Evolutionary conservation across 2,888 invertebrate species (phyloP).

Genomic region (Agrilus cyanescens): DNA sequence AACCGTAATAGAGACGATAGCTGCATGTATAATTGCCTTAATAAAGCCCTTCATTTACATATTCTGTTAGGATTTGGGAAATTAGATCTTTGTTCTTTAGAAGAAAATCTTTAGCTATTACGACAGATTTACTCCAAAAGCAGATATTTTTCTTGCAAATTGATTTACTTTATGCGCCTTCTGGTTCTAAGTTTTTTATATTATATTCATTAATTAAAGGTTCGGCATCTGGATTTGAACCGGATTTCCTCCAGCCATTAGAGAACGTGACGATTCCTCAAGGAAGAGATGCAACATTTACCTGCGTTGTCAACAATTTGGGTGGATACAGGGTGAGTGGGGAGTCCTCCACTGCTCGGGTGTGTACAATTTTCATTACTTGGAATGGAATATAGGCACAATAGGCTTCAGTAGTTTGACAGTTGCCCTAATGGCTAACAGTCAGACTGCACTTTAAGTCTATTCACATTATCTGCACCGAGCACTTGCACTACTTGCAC

Average conservation of each 20-base stretch:
- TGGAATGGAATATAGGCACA: constrained; percentile 9
- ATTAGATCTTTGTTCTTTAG: too few species aligned
- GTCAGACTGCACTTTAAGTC: constrained; percentile 14
- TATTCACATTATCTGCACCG: constrained; percentile 15
- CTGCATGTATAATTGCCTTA: too few species aligned
- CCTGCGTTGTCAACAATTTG: constrained; percentile 76
- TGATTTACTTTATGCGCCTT: too few species aligned
- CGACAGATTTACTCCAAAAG: too few species aligned
- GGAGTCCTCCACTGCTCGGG: constrained; percentile 72
- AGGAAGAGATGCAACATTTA: constrained; percentile 73
- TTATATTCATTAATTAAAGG: constrained; percentile 29
- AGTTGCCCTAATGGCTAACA: constrained; percentile 1
- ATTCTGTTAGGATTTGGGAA: too few species aligned
- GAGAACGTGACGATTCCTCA: constrained; percentile 76
- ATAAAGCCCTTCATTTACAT: too few species aligned
- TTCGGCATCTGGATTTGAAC: constrained; percentile 62
- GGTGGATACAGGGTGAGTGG: constrained; percentile 82
- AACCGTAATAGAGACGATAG: too few species aligned
- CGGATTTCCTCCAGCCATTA: constrained; percentile 67
- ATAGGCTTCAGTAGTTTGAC: constrained; percentile 35
- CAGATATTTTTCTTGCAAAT: too few species aligned
- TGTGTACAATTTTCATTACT: constrained; percentile 50
- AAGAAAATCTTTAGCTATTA: too few species aligned
- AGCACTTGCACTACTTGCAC: constrained; percentile 14
- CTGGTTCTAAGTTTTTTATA: too few species aligned